Base-by-base conservation (phyloP, 92 coral and sea anemone species). In the Phenganax stokvisi region DNA sequence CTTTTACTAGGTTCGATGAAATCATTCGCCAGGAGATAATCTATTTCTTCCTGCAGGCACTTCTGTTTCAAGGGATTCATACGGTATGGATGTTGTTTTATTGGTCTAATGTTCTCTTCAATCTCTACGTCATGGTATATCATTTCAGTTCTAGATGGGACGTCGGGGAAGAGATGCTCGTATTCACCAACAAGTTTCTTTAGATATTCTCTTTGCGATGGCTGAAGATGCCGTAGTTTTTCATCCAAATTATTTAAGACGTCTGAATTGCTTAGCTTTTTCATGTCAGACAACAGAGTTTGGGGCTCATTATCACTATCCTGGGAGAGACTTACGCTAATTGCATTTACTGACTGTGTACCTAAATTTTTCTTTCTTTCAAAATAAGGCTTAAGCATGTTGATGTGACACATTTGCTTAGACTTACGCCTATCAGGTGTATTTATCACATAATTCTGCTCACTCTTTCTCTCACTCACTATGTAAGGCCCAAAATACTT, bases 371-470 rank as follows among this genome's bases (percentile, higher is more conserved):
- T 29, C 54, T 67, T 8, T 68, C 84, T 15, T 25, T 66, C 84
- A 67, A 10, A 7, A 55, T 81, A 81, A 1, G 77, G 57, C 30
- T 81, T 81, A 12, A 81, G 30, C 85, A 81, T 81, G 29, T 81
- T 81, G 7, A 85, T 64, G 37, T 85, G 88, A 53, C 88, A 80
- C 20, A 81, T 63, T 47, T 85, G 85, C 57, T 66, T 81, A 10
- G 47, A 63, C 57, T 81, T 85, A 65, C 85, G 85, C 71, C 89
- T 65, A 73, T 86, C 89, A 10, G 85, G 85, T 6, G 85, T 81
- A 20, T 44, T 59, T 6, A 86, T 12, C 9, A 76, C 57, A 28
- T 82, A 82, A 54, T 82, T 73, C 12, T 57, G 57, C 29, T 83
- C 86, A 74, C 52, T 44, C 29, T 20, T 29, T 64, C 53, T 83